Evolutionary conservation across 2,888 invertebrate genomes (phyloP), one percentile per base, ranked within the genome.

Genomic region (Lutraria lutraria): DNA sequence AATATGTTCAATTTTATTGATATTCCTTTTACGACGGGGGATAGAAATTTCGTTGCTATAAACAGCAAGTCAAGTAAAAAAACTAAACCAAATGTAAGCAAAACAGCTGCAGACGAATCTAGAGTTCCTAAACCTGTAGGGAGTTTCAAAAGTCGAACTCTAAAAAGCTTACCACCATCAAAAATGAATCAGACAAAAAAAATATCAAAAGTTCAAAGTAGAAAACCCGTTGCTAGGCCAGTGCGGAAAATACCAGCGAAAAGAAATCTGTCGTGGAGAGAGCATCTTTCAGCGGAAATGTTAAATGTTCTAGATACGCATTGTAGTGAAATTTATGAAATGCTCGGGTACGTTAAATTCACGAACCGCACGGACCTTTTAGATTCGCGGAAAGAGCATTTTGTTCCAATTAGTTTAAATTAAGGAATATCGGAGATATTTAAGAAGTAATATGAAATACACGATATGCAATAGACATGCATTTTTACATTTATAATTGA

Each of bases 1-100:
- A 31, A 63, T 25, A 16, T 92, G 53, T 88, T 90, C 53, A 15
- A 87, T 2, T 92, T 90, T 85, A 43, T 86, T n/a, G 76, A 53
- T 8, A 19, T 92, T 12, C 83, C 79, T 43, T 81, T 89, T 43
- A 63, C 68, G 31, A 31, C 31, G 3, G 34, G 16, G 16, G 76
- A 76, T 15, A 76, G 15, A 76, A 13, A 31, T 3, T 76, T 31
- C 34, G 31, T 34, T 6, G 15, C 15, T 19, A 15, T 4, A 16
- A 31, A 76, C 16, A 34, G 34, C 76, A 31, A 31, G 25, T 13
- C 63, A 25, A 76, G 16, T 15, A 76, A 76, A 15, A 76, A 15
- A 16, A 31, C 25, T 25, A 34, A 6, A 6, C 13, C 76, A 25
- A 34, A 31, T 31, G 25, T 15, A 76, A 76, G 19, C 15, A 34